These are phyloP conservation scores for Trichomalopsis sarcophagae DNA, from an alignment of 1,140 invertebrate genomes.

Conservation along the genomic window DNA sequence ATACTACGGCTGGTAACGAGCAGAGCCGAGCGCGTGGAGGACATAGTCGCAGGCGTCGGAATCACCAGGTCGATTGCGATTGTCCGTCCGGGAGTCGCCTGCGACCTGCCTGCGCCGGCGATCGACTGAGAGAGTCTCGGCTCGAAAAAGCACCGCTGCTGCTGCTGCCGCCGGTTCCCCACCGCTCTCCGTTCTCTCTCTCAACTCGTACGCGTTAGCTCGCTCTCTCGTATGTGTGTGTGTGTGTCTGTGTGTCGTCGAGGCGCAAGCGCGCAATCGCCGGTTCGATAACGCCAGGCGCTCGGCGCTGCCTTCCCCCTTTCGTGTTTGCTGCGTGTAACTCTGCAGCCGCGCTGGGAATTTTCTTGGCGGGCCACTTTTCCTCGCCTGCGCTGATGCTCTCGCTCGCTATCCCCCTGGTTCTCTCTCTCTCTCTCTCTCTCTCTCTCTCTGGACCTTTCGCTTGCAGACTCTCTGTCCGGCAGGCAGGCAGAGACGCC, in stretches of 20 bases:
- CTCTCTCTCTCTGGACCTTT: neutral
- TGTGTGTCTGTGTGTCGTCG: neutral
- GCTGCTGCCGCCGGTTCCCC: conserved; percentile 22
- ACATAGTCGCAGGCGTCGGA: conserved; percentile 45
- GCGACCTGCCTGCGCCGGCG: conserved; percentile 40
- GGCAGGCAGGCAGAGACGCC: neutral
- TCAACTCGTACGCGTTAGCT: neutral
- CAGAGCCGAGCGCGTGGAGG: neutral
- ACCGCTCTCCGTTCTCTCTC: neutral
- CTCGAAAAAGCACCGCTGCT: conserved; percentile 38
- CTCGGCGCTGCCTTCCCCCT: neutral
- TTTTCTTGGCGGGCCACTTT: conserved; percentile 45
- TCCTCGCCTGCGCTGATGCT: conserved; percentile 10
- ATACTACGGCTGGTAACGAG: neutral
- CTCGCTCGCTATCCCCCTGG: neutral
- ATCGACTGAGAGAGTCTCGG: conserved; percentile 38
- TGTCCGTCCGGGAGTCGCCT: conserved; percentile 3
- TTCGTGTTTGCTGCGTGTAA: neutral
- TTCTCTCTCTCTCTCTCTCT: neutral
- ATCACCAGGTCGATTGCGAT: conserved; percentile 40
- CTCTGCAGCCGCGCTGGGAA: conserved; percentile 2
- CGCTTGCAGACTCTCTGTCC: conserved; percentile 8
- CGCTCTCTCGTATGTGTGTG: neutral
- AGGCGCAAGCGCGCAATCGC: conserved; percentile 52
- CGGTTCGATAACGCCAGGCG: conserved; percentile 52